Evolutionary conservation across 2,888 invertebrate species (phyloP).

Genomic region (Melolontha melolontha): DNA sequence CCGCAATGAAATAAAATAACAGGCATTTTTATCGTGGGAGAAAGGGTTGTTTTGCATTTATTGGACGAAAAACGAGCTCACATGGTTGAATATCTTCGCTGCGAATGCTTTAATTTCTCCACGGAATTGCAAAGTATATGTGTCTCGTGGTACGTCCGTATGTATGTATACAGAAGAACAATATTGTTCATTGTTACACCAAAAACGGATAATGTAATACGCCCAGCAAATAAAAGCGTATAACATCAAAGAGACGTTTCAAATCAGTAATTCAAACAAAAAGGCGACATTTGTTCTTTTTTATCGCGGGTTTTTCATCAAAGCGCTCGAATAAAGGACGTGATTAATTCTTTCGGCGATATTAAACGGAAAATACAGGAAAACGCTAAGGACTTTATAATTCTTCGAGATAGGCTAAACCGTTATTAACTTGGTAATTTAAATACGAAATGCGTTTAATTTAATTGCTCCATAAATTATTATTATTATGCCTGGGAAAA

Average conservation of each 20-base stretch:
- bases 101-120: slow-evolving; percentile 34
- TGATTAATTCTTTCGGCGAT: slow-evolving; percentile 26
- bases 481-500: slow-evolving; percentile 17
- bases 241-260: slow-evolving; percentile 29
- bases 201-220: slow-evolving; percentile 27
- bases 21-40: slow-evolving; percentile 7
- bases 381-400: slow-evolving; percentile 27
- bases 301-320: slow-evolving; percentile 22
- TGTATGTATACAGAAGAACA: slow-evolving; percentile 13
- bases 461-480: slow-evolving; percentile 28
- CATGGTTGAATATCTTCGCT: slow-evolving; percentile 18
- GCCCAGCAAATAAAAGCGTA: slow-evolving; percentile 18
- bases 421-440: slow-evolving; percentile 24
- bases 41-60: slow-evolving; percentile 32
- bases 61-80: slow-evolving; percentile 9
- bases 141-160: background rate
- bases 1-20: slow-evolving; percentile 17
- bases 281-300: slow-evolving; percentile 26
- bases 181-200: slow-evolving; percentile 22
- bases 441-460: slow-evolving; percentile 19
- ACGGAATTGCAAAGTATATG: slow-evolving; percentile 17
- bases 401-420: slow-evolving; percentile 9
- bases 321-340: slow-evolving; percentile 14
- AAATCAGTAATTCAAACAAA: slow-evolving; percentile 30
- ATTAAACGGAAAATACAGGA: slow-evolving; percentile 22